Evolutionary conservation across 2,113 vertebrate species (phyloP).

Genomic region (Mesembrinibis cayennensis): DNA sequence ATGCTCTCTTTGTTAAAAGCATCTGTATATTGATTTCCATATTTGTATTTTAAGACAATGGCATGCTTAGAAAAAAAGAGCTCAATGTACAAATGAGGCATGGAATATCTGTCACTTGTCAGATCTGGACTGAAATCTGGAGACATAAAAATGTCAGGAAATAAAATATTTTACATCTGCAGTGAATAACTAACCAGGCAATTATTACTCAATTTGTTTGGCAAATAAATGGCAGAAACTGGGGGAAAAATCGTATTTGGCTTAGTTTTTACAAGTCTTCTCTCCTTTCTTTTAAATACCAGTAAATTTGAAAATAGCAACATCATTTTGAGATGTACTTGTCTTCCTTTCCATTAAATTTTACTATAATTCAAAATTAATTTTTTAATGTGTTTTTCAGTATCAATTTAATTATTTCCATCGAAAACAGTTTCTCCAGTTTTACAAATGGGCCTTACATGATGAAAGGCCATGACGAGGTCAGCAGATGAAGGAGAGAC

Average conservation of each 20-base stretch:
- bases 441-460: neutral
- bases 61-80: neutral
- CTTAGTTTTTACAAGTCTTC: neutral
- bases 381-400: neutral
- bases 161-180: conserved; percentile 24
- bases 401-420: conserved; percentile 15
- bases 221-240: neutral
- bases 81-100: conserved; percentile 9
- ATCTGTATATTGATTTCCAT: conserved; percentile 55
- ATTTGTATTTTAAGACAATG: conserved; percentile 54
- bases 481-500: neutral
- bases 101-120: conserved; percentile 16
- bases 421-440: neutral
- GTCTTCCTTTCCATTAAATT: neutral
- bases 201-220: neutral
- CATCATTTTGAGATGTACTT: neutral
- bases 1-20: conserved; percentile 33
- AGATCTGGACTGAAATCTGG: neutral
- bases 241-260: neutral
- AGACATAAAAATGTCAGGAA: conserved; percentile 1
- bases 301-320: neutral
- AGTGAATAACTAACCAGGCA: neutral
- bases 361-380: neutral
- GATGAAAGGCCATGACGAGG: neutral
- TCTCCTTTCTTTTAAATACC: neutral